Conservation (phyloP, 2,797 vertebrate species). For the Manis pentadactyla region DNA sequence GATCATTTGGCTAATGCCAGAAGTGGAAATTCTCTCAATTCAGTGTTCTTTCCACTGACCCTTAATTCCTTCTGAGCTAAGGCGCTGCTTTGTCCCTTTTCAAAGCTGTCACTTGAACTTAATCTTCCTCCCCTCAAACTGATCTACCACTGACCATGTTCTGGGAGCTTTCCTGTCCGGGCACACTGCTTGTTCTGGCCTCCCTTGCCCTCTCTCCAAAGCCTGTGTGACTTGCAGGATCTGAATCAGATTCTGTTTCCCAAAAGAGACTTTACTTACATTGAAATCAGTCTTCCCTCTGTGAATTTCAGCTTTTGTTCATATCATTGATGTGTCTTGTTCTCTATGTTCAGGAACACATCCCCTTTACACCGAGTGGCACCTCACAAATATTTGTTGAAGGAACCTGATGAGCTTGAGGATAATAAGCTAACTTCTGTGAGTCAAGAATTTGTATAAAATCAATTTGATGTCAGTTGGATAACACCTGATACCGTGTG, state of each 20-base stretch:
- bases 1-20: neutral
- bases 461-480: neutral
- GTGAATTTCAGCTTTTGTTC: neutral
- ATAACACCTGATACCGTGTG: neutral
- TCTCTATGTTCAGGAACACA: neutral
- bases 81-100: too few species aligned
- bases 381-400: neutral
- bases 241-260: neutral
- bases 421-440: neutral
- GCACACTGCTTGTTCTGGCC: neutral
- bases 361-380: neutral
- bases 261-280: neutral
- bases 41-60: neutral
- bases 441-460: neutral
- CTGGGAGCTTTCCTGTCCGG: neutral
- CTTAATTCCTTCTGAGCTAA: neutral
- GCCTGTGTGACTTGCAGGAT: neutral
- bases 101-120: neutral
- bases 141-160: neutral
- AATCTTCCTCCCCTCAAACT: neutral
- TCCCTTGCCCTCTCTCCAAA: neutral
- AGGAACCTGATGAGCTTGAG: neutral
- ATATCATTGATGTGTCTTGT: neutral
- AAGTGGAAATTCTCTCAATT: neutral
- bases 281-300: neutral